A percentile compares a stretch with the other conserved stretches of the same genome.
Conservation (phyloP, 2,888 invertebrate species). For the Philonicus albiceps region DNA sequence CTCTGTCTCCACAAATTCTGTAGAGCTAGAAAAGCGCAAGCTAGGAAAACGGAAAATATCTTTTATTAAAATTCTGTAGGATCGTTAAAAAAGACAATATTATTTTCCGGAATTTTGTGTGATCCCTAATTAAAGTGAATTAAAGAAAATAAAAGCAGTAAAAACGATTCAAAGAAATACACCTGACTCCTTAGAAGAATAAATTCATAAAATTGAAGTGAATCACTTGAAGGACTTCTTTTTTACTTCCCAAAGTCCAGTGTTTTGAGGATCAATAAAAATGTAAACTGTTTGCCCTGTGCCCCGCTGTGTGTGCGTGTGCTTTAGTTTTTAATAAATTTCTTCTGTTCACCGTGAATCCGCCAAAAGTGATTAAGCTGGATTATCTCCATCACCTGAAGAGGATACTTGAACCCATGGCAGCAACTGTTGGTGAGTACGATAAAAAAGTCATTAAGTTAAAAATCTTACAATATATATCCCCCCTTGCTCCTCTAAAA, state of each 20-base stretch:
- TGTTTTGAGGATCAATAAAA: not conserved
- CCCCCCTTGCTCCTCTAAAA: not conserved
- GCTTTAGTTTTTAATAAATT: conserved; percentile 8
- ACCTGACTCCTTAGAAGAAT: not conserved
- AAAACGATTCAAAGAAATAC: not conserved
- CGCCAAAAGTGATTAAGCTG: conserved; percentile 6
- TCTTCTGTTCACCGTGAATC: not conserved
- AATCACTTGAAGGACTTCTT: not conserved
- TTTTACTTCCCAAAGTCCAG: not conserved
- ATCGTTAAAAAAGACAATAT: not conserved
- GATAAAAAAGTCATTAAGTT: not conserved
- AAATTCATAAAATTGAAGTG: not conserved
- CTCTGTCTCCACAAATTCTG: not conserved
- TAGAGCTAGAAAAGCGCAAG: not conserved
- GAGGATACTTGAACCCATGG: conserved; percentile 44
- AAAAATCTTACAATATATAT: not conserved
- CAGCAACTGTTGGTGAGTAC: conserved; percentile 45
- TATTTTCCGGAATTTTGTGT: not conserved
- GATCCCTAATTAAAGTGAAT: not conserved
- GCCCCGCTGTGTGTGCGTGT: not conserved
- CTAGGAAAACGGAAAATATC: not conserved
- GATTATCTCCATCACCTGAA: conserved; percentile 30
- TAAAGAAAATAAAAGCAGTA: not conserved
- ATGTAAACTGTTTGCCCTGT: conserved; percentile 16
- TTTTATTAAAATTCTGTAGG: not conserved